A percentile compares a stretch with the other conserved stretches of the same genome.
phyloP scores from a whole-genome alignment of 2,888 invertebrate genomes.

The Lepidochitona cinerea region DNA sequence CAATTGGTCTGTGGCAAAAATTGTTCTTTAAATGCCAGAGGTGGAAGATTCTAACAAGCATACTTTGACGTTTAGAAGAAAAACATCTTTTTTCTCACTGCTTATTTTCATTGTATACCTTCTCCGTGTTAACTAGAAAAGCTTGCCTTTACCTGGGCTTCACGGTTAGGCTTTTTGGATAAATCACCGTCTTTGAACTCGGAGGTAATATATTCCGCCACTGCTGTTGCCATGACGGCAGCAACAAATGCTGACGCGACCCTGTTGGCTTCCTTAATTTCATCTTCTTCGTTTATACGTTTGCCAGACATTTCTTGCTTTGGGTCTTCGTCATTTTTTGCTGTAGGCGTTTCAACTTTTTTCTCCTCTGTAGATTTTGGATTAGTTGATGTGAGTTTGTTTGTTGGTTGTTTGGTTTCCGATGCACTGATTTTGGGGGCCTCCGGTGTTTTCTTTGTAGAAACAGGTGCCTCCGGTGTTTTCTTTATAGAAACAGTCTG shows the following conservation, averaged over 20 bases:
- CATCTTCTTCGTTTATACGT: constrained; percentile 22
- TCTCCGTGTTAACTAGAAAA: no score
- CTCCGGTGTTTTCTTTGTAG: neutral
- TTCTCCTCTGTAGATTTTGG: neutral
- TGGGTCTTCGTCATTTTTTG: neutral
- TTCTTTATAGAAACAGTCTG: neutral
- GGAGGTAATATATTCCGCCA: constrained; percentile 34
- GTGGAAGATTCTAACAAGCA: no score
- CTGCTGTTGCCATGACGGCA: constrained; percentile 37
- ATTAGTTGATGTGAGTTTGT: neutral
- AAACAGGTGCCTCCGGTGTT: neutral
- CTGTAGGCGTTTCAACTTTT: neutral
- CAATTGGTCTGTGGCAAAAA: no score
- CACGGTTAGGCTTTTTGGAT: constrained; percentile 15
- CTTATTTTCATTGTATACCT: no score
- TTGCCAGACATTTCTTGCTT: neutral
- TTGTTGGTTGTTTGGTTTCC: neutral
- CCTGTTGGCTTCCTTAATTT: constrained; percentile 24
- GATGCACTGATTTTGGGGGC: no score
- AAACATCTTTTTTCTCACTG: no score
- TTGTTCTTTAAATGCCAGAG: no score
- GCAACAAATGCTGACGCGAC: constrained; percentile 40
- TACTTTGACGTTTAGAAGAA: no score
- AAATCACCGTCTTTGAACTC: constrained; percentile 17
- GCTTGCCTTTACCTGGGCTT: constrained; percentile 31